These are phyloP conservation scores for Lycorma delicatula DNA, from an alignment of 1,140 invertebrate genomes.

Conservation along the genomic window DNA sequence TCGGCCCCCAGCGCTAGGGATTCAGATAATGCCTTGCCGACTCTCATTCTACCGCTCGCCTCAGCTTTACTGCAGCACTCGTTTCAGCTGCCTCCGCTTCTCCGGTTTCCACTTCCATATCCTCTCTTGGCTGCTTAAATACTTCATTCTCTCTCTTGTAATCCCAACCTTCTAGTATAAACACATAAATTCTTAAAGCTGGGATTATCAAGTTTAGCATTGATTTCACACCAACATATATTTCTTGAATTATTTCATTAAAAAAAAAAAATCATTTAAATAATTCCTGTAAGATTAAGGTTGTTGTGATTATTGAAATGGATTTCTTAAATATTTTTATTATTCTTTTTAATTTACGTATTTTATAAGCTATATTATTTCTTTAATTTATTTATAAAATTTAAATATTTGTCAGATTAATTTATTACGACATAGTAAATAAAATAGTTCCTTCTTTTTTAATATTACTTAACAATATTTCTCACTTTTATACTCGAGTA, in stretches of 20 bases:
- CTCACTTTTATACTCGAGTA: too few relatives aligned
- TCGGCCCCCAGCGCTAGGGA: neutral
- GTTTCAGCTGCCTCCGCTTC: neutral
- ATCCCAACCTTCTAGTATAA: neutral
- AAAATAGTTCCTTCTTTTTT: too few relatives aligned
- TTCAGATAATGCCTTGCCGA: neutral
- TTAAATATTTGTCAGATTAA: too few relatives aligned
- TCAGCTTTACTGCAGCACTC: neutral
- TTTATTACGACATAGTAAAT: too few relatives aligned
- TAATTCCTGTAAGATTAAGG: too few relatives aligned
- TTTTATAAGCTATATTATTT: too few relatives aligned
- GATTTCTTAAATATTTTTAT: too few relatives aligned
- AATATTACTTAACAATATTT: too few relatives aligned
- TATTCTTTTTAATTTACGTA: too few relatives aligned
- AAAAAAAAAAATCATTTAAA: too few relatives aligned
- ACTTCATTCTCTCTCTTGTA: conserved; percentile 2
- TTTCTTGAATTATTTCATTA: conserved; percentile 3
- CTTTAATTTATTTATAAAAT: too few relatives aligned
- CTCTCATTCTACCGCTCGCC: neutral
- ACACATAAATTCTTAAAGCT: conserved; percentile 5
- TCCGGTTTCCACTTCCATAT: neutral
- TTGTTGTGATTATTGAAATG: too few relatives aligned
- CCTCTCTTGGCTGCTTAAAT: neutral
- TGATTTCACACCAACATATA: conserved; percentile 9
- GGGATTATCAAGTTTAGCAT: neutral